Base-by-base conservation (phyloP, 2,797 vertebrate genomes). In the Ctenochaetus hawaiiensis region DNA sequence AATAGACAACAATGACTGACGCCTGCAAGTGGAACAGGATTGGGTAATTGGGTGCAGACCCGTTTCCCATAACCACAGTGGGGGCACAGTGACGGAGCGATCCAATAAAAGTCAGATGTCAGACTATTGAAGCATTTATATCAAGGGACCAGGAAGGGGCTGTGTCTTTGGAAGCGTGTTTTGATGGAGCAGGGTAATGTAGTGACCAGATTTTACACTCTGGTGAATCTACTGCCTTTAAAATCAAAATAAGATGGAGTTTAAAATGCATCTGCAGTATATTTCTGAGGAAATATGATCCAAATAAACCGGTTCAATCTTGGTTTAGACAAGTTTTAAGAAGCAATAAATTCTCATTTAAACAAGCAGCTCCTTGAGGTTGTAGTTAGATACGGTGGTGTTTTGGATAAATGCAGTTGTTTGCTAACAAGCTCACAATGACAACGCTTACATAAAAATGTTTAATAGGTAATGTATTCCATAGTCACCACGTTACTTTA, bases 61-160 rank as follows among this genome's bases (percentile, higher is more conserved):
- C 18, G 76, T 87, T 88, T 82, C 59, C 66, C 81, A 80, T 77
- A 83, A 88, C 81, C 78, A 82, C 78, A 70, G 30, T 34, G 30
- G 74, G 67, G 74, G 78, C 73, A 84, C 66, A 86, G 67, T 76
- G 75, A 85, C 81, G 81, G 64, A 81, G 58, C 1, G 54, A 75
- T 77, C 67, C 81, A 86, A 85, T 88, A 84, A 88, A 88, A 86
- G 76, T 72, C 82, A 84, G 77, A 84, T 78, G 82, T 47, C 80
- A 86, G 83, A 82, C 79, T 37, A 77, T 61, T 81, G 75, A 77
- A 67, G 80, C 81, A 51, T 84, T 83, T 81, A 75, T 78, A 75
- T 62, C 71, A 58, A 53, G 75, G 62, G 75, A 82, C 44, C 54
- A 70, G 56, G 61, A 71, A 34, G 11, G 43, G 58, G 8, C 34